Evolutionary conservation across 2,888 invertebrate genomes (phyloP).

Genomic region (Dryadula phaetusa): DNA sequence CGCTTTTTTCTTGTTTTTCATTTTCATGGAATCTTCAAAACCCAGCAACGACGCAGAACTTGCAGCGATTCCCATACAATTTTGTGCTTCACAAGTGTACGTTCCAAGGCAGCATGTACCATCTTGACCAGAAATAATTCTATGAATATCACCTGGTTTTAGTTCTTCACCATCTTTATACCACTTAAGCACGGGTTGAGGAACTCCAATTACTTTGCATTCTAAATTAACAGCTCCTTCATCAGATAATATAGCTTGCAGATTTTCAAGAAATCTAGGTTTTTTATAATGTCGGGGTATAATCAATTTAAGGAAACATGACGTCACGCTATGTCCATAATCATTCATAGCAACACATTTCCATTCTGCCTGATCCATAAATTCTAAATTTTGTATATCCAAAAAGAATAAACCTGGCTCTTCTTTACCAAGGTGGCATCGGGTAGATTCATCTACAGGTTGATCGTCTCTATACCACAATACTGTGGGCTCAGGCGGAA

Average conservation of each 20-base stretch:
- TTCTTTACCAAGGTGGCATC: slow-evolving; percentile 88
- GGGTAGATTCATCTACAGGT: slow-evolving; percentile 87
- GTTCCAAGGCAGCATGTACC: slow-evolving; percentile 95
- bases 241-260: slow-evolving; percentile 93
- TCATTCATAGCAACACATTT: slow-evolving; percentile 95
- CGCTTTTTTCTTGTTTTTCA: slow-evolving; percentile 80
- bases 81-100: slow-evolving; percentile 95
- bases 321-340: slow-evolving; percentile 94
- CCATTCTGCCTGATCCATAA: slow-evolving; percentile 95
- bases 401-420: slow-evolving; percentile 89
- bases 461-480: slow-evolving; percentile 96
- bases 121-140: slow-evolving; percentile 95
- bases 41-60: slow-evolving; percentile 95
- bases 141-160: slow-evolving; percentile 95
- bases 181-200: slow-evolving; percentile 95
- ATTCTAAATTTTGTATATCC: slow-evolving; percentile 89
- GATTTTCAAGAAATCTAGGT: slow-evolving; percentile 93
- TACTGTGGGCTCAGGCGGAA: slow-evolving; percentile 91
- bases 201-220: slow-evolving; percentile 96
- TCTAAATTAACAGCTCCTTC: slow-evolving; percentile 96
- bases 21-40: slow-evolving; percentile 89
- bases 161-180: slow-evolving; percentile 95
- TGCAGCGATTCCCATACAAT: slow-evolving; percentile 95
- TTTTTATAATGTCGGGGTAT: slow-evolving; percentile 96
- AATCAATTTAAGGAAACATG: slow-evolving; percentile 92